These are phyloP conservation scores for Octodon degus DNA, from an alignment of 2,113 vertebrate genomes.

Conservation along the genomic window DNA sequence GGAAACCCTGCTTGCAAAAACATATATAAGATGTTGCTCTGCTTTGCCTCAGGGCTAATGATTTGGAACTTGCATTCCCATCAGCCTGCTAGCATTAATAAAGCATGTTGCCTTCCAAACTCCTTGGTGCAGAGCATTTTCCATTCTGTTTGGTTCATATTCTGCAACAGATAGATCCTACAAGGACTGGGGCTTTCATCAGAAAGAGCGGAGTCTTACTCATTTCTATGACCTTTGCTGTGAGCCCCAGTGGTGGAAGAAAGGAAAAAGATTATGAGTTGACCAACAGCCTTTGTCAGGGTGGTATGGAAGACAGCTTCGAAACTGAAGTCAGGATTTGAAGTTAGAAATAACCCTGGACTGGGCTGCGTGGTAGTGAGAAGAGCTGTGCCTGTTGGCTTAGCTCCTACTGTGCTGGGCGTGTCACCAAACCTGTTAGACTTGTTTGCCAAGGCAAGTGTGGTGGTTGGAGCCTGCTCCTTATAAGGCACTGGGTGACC, in stretches of 20 bases:
- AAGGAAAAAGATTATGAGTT: background rate
- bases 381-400: constrained; percentile 55
- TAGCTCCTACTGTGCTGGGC: background rate
- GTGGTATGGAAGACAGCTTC: background rate
- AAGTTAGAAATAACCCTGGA: constrained; percentile 18
- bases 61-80: too few species aligned
- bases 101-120: too few species aligned
- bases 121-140: too few species aligned
- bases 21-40: too few species aligned
- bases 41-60: too few species aligned
- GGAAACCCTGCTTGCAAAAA: too few species aligned
- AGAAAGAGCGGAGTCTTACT: background rate
- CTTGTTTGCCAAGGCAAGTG: constrained; percentile 66
- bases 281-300: background rate
- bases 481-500: constrained; percentile 67
- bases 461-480: constrained; percentile 51
- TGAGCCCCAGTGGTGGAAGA: background rate
- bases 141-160: too few species aligned
- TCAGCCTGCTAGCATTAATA: too few species aligned
- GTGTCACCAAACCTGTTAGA: constrained; percentile 74
- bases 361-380: background rate
- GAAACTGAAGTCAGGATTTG: background rate
- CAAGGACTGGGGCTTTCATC: background rate
- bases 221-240: background rate
- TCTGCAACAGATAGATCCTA: background rate